Evolutionary conservation across 1,140 invertebrate genomes (phyloP).

Genomic region (Acyrthosiphon pisum): DNA sequence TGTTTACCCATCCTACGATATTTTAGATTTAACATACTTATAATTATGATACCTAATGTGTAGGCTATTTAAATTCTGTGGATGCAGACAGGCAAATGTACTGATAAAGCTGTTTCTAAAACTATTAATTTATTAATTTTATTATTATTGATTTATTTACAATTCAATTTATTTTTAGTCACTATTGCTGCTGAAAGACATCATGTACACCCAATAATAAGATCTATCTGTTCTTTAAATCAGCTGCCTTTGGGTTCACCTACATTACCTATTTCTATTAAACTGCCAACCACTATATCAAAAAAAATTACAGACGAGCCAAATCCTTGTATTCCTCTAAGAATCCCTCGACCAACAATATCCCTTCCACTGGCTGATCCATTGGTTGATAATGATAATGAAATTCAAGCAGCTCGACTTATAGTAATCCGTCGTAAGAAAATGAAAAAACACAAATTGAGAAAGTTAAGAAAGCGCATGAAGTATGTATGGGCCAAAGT

Average conservation of each 20-base stretch:
- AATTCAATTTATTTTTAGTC: conserved; percentile 6
- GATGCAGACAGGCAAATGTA: neutral
- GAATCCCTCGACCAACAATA: conserved; percentile 25
- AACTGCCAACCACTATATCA: neutral
- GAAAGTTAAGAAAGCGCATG: conserved; percentile 80
- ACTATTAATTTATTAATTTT: neutral
- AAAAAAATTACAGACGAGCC: conserved; percentile 38
- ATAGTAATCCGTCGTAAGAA: conserved; percentile 81
- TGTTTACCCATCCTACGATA: too few relatives aligned
- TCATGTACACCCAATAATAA: neutral
- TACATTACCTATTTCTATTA: conserved; percentile 34
- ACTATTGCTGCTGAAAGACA: conserved; percentile 34
- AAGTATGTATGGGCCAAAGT: conserved; percentile 76
- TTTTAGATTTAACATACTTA: neutral
- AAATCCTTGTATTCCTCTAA: conserved; percentile 30
- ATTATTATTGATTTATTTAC: neutral
- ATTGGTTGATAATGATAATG: conserved; percentile 58
- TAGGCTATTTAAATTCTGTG: neutral
- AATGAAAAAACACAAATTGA: conserved; percentile 86
- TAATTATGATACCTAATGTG: neutral
- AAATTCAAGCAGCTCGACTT: conserved; percentile 75
- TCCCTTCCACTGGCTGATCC: conserved; percentile 33
- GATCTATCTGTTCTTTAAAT: conserved; percentile 29
- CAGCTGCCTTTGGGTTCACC: neutral
- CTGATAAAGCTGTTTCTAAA: neutral